Base-by-base conservation (phyloP, 1,140 invertebrate genomes). In the Drosophila ficusphila region DNA sequence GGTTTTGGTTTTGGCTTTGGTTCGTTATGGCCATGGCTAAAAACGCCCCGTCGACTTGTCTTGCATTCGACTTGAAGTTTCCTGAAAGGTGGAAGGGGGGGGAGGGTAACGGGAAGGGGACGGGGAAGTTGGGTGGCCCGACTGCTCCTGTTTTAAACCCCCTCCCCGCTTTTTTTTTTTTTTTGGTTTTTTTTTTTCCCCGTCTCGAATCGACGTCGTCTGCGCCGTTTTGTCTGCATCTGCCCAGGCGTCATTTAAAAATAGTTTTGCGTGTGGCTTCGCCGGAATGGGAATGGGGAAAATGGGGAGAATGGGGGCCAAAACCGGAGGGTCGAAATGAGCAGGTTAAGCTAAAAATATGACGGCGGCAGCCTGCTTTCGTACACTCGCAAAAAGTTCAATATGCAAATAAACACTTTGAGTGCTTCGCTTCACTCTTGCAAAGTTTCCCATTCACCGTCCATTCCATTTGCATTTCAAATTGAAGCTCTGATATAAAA, bases 191-290 rank as follows among this genome's bases (percentile, higher is more conserved):
- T n/a, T n/a, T n/a, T n/a, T n/a, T n/a, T n/a, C n/a, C 14, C 44
- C 21, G 23, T 39, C 44, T 18, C 25, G 38, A 8, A 52, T 21
- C 34, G 36, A 21, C 62, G 8, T 38, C 16, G 39, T 53, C 42
- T 76, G 78, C 78, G 79, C 71, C 79, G 79, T 64, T 79, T 51
- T 79, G 79, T 83, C 79, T 83, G 79, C 70, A 62, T 60, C 38
- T 62, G 60, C 60, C 27, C 42, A 14, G 73, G 68, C 81, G 71
- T 76, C 81, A 76, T 85, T 83, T 83, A 83, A 83, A 83, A 83
- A 83, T 83, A 83, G 81, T 79, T 83, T 83, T 76, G 79, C 75
- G 65, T 79, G 67, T 33, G 58, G 27, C 16, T 64, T 48, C 1
- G 31, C 29, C 27, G 14, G 14, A 8, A 36, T 8, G 11, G 1